Conservation (phyloP, 2,113 vertebrate species). For the Coregonus clupeaformis region DNA sequence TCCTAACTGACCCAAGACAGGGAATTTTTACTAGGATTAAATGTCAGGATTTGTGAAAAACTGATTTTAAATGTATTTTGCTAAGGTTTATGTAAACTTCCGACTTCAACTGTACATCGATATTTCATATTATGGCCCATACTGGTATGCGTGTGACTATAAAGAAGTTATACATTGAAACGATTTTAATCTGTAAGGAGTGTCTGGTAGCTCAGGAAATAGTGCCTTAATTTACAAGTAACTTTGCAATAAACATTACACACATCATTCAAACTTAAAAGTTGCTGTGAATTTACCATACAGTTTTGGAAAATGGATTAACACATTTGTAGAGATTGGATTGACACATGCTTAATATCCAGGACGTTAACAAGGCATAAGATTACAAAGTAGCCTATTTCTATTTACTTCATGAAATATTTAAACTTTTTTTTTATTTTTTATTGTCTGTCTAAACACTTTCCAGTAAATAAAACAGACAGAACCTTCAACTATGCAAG, state of each 20-base stretch:
- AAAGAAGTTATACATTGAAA: conserved; percentile 58
- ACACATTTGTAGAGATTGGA: conserved; percentile 46
- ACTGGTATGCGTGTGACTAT: conserved; percentile 76
- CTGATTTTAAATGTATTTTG: too few species aligned
- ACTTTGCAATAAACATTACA: conserved; percentile 59
- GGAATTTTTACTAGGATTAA: too few species aligned
- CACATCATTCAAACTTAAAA: conserved; percentile 66
- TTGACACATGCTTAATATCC: conserved; percentile 54
- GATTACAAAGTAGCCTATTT: conserved; percentile 33
- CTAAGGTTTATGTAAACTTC: too few species aligned
- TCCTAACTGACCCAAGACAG: too few species aligned
- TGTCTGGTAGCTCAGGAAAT: conserved; percentile 71
- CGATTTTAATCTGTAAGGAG: conserved; percentile 67
- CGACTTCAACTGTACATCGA: too few species aligned
- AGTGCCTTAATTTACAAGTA: conserved; percentile 69
- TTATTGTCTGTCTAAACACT: conserved; percentile 35
- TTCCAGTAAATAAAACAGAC: conserved; percentile 60
- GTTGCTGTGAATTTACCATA: conserved; percentile 52
- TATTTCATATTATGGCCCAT: conserved; percentile 74
- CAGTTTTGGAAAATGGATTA: conserved; percentile 18
- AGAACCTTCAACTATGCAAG: conserved; percentile 57
- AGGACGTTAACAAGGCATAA: conserved; percentile 8
- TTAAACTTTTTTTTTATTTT: conserved; percentile 17
- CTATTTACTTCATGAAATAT: conserved; percentile 20
- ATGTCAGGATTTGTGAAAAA: too few species aligned